Percentiles rank a stretch among this genome's conserved stretches.
phyloP scores from a whole-genome alignment of 1,140 invertebrate genomes.

The Popillia japonica region DNA sequence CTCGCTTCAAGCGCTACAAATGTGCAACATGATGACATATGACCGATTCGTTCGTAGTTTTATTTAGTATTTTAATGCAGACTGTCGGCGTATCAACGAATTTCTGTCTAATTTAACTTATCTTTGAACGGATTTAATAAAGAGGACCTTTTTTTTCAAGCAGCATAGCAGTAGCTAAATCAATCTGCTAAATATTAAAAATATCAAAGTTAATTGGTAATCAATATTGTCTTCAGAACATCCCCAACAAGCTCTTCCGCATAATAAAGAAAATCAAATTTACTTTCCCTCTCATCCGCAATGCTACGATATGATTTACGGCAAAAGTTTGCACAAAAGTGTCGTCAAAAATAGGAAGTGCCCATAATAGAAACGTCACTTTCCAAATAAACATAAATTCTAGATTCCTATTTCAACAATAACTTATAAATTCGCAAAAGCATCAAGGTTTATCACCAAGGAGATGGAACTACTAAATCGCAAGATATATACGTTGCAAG shows the following conservation, averaged over 20 bases:
- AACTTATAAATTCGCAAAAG: slow-evolving; percentile 28
- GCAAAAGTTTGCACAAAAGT: neutral
- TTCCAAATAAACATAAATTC: slow-evolving; percentile 17
- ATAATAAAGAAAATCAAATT: neutral
- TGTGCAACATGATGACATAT: slow-evolving; percentile 21
- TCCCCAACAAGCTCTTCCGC: neutral
- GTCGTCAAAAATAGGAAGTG: neutral
- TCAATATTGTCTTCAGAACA: neutral
- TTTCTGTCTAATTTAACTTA: too few relatives aligned
- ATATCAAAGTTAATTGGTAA: neutral
- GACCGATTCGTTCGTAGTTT: slow-evolving; percentile 2
- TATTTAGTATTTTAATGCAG: neutral
- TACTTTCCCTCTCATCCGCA: neutral
- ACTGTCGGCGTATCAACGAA: neutral
- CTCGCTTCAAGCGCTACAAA: slow-evolving; percentile 18
- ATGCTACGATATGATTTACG: neutral
- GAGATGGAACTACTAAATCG: slow-evolving; percentile 40
- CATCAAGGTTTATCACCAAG: slow-evolving; percentile 41
- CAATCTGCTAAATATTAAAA: neutral
- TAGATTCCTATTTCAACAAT: neutral
- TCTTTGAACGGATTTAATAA: too few relatives aligned
- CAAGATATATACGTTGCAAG: slow-evolving; percentile 42
- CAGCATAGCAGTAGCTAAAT: too few relatives aligned
- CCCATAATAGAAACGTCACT: neutral
- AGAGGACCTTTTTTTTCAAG: too few relatives aligned